A percentile compares a stretch with the other conserved stretches of the same genome.
These are phyloP conservation scores for Syritta pipiens DNA, from an alignment of 2,888 invertebrate genomes.

Conservation along the genomic window DNA sequence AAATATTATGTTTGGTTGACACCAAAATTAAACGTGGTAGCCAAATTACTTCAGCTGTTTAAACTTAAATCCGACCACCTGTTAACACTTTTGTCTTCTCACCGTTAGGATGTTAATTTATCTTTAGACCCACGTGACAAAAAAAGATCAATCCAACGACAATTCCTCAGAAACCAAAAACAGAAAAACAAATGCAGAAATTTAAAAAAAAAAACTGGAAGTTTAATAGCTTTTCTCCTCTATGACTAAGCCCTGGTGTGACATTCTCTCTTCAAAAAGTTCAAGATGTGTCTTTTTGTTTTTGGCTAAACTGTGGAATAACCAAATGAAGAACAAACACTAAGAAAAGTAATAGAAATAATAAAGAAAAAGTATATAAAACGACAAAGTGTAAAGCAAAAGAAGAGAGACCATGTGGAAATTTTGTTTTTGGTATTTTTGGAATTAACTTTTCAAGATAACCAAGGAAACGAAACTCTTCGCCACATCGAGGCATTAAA, in stretches of 20 bases:
- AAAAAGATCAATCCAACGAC: no score
- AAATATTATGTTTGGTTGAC: no score
- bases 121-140: no score
- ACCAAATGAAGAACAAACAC: slow-evolving; percentile 12
- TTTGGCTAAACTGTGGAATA: slow-evolving; percentile 13
- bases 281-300: no score
- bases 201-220: slow-evolving; percentile 2
- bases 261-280: slow-evolving; percentile 32
- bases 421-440: slow-evolving; percentile 63
- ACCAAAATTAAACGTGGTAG: no score
- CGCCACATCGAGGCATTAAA: slow-evolving; percentile 17
- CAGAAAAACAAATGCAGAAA: no score
- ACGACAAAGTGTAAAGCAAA: slow-evolving; percentile 19
- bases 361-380: not conserved
- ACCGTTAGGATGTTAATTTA: no score
- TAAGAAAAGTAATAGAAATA: not conserved
- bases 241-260: slow-evolving; percentile 37
- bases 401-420: slow-evolving; percentile 65
- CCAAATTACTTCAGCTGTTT: no score
- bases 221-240: not conserved
- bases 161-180: no score
- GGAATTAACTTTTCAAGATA: slow-evolving; percentile 68
- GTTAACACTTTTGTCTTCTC: no score
- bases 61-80: no score
- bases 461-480: slow-evolving; percentile 66